Conservation (phyloP, 2,113 vertebrate genomes). For the Alligator mississippiensis region DNA sequence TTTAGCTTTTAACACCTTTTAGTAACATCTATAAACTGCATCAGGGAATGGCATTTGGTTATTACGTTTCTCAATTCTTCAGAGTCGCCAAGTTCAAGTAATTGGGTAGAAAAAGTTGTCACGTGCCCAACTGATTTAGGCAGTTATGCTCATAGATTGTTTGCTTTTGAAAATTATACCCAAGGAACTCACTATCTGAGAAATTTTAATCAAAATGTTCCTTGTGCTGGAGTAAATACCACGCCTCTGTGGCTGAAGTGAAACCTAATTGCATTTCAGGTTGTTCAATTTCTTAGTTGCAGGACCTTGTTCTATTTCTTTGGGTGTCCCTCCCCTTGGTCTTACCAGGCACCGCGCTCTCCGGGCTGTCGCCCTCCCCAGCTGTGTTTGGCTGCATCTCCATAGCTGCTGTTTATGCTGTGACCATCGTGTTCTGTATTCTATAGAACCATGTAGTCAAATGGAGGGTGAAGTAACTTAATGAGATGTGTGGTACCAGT, state of each 20-base stretch:
- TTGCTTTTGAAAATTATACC: background rate
- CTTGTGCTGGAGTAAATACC: background rate
- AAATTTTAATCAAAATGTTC: background rate
- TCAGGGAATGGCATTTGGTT: background rate
- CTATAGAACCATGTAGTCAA: background rate
- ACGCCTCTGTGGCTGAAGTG: background rate
- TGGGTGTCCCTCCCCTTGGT: background rate
- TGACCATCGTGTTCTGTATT: background rate
- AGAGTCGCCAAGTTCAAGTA: background rate
- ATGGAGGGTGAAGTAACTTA: accelerated
- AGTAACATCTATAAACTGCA: background rate
- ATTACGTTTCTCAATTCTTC: background rate
- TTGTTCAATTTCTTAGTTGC: background rate
- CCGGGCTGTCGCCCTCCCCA: background rate
- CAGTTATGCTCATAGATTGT: background rate
- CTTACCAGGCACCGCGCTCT: background rate
- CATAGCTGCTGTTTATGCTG: background rate
- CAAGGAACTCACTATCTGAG: background rate
- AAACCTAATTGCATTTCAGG: background rate
- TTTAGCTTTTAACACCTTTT: background rate
- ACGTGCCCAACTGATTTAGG: background rate
- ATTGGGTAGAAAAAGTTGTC: background rate
- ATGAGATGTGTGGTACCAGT: accelerated
- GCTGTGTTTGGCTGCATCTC: background rate
- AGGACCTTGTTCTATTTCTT: background rate